Evolutionary conservation across 1,140 invertebrate species (phyloP).

Genomic region (Drosophila ogumai): DNA sequence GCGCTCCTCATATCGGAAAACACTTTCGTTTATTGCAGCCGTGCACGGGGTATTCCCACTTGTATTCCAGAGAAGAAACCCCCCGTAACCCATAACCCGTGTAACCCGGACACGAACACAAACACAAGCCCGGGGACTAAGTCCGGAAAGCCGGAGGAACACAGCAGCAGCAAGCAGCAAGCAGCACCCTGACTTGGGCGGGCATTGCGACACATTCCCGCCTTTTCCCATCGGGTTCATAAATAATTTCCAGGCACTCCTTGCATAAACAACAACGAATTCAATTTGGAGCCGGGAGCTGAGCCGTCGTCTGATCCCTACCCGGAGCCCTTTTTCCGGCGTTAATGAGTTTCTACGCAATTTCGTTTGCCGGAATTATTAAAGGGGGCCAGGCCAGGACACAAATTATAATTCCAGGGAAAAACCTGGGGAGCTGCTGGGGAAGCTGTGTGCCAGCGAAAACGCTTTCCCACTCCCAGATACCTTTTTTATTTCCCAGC

Average conservation of each 20-base stretch:
- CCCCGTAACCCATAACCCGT: background rate
- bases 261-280: slow-evolving; percentile 74
- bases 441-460: no score
- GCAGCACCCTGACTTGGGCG: slow-evolving; percentile 6
- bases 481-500: background rate
- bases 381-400: slow-evolving; percentile 30
- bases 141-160: slow-evolving; percentile 1
- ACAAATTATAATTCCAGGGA: slow-evolving; percentile 57
- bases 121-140: slow-evolving; percentile 2
- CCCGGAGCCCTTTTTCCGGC: slow-evolving; percentile 23
- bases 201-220: slow-evolving; percentile 78
- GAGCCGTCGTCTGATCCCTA: slow-evolving; percentile 11
- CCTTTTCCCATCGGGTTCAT: slow-evolving; percentile 79
- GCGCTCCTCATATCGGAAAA: slow-evolving; percentile 81
- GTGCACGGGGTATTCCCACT: slow-evolving; percentile 68
- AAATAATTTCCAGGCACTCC: slow-evolving; percentile 76
- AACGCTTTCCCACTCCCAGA: background rate
- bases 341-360: slow-evolving; percentile 78
- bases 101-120: background rate
- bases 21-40: slow-evolving; percentile 80
- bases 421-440: background rate
- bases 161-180: no score
- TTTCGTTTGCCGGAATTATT: slow-evolving; percentile 73
- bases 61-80: slow-evolving; percentile 37
- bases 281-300: slow-evolving; percentile 57